Evolutionary conservation across 1,140 invertebrate genomes (phyloP).

Genomic region (Platorchestia sp.): DNA sequence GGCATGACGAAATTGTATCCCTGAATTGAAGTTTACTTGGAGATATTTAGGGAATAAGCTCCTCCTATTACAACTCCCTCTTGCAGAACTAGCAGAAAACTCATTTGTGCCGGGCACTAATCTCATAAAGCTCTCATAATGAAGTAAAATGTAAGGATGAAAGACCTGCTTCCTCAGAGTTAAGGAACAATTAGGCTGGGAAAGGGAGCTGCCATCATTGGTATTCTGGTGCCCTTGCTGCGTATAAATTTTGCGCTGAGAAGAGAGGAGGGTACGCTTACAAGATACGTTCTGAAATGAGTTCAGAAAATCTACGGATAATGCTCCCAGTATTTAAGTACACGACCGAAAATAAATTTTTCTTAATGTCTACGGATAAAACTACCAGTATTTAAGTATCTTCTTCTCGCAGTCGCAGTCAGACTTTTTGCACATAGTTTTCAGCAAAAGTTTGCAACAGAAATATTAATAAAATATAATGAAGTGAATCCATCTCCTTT

Average conservation of each 20-base stretch:
- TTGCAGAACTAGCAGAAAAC: background rate
- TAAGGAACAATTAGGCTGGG: background rate
- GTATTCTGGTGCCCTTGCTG: background rate
- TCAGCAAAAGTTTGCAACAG: too few relatives aligned
- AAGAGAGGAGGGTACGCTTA: background rate
- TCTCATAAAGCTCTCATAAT: background rate
- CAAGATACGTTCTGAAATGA: background rate
- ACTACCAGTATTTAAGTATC: background rate
- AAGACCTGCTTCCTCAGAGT: background rate
- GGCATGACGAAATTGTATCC: background rate
- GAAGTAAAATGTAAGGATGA: background rate
- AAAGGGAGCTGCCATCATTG: slow-evolving; percentile 6
- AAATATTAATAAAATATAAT: too few relatives aligned
- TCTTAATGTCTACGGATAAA: background rate
- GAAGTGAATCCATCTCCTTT: too few relatives aligned
- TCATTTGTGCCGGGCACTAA: background rate
- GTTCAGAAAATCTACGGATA: background rate
- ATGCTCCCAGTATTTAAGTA: background rate
- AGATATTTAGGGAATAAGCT: background rate
- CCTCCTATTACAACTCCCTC: background rate
- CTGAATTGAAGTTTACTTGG: background rate
- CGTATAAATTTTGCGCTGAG: background rate
- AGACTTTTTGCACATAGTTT: too few relatives aligned
- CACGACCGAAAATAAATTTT: too few relatives aligned
- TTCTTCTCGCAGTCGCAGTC: background rate